Evolutionary conservation across 2,888 invertebrate species (phyloP).

Genomic region (Pseudococcus longispinus): DNA sequence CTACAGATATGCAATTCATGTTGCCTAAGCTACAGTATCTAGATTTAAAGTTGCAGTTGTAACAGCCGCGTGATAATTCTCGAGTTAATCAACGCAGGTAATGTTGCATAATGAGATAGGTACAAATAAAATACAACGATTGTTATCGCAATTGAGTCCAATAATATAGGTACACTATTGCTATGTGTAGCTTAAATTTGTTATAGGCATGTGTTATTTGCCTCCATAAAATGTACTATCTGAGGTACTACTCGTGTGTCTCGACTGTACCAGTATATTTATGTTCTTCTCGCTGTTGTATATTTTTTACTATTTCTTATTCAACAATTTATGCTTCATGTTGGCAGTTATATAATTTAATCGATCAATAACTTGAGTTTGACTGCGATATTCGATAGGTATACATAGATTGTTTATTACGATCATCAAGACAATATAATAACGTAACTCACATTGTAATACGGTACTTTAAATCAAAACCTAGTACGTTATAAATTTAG

Average conservation of each 20-base stretch:
- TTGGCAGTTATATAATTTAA: neutral
- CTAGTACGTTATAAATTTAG: neutral
- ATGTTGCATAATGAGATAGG: slow-evolving; percentile 37
- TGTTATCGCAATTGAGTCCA: slow-evolving; percentile 50
- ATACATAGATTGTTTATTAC: neutral
- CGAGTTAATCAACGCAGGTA: slow-evolving; percentile 30
- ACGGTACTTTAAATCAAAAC: neutral
- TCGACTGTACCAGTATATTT: neutral
- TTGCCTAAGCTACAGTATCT: neutral
- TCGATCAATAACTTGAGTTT: neutral
- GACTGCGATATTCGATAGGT: neutral
- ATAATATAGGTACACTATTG: slow-evolving; percentile 19
- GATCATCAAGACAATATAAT: neutral
- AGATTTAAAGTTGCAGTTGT: neutral
- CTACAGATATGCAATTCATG: neutral
- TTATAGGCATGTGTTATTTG: slow-evolving; percentile 11
- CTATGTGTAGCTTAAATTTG: slow-evolving; percentile 32
- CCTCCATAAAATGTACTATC: neutral
- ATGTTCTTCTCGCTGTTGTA: neutral
- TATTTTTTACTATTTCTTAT: neutral
- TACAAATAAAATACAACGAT: slow-evolving; percentile 38
- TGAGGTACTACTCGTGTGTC: no score
- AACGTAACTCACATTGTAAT: neutral
- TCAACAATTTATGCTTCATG: neutral
- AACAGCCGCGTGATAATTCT: neutral